phyloP scores from a whole-genome alignment of 2,797 vertebrate genomes.

The Hippocampus kuda region DNA sequence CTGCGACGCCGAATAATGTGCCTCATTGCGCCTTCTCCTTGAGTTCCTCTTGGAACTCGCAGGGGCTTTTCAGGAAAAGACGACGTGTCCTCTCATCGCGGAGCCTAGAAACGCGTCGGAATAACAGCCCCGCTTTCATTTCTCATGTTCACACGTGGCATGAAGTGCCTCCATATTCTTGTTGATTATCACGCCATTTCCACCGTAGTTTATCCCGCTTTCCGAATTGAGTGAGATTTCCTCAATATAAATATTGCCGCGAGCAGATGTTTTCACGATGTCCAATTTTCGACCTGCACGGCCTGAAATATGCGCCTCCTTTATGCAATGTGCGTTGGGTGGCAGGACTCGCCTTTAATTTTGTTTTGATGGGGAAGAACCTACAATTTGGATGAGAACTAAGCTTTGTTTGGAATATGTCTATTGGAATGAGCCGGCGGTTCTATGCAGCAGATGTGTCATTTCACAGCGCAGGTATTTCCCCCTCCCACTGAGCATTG shows the following conservation, averaged over 20 bases:
- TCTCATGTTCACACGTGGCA: neutral
- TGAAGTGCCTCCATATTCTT: too few species aligned
- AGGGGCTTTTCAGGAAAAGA: conserved; percentile 27
- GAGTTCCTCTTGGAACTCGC: conserved; percentile 27
- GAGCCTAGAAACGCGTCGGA: neutral
- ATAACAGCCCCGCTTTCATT: neutral
- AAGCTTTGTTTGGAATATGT: neutral
- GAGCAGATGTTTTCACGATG: too few species aligned
- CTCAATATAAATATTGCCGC: neutral
- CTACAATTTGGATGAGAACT: neutral
- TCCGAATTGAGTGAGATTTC: neutral
- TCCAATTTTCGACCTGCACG: too few species aligned
- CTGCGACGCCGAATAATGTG: conserved; percentile 37
- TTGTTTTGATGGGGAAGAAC: neutral
- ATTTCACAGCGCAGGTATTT: conserved; percentile 9
- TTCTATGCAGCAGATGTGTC: neutral
- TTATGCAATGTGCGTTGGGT: neutral
- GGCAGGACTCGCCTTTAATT: neutral
- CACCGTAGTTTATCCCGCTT: too few species aligned
- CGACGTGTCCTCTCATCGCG: conserved; percentile 26
- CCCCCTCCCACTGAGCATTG: conserved; percentile 5
- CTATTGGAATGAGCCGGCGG: neutral
- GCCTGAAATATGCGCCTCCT: neutral
- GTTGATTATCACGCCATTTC: neutral
- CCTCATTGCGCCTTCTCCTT: conserved; percentile 30